Percentiles rank a stretch among this genome's conserved stretches.
These are phyloP conservation scores for Psilopogon haemacephalus DNA, from an alignment of 2,113 vertebrate genomes.

Conservation along the genomic window DNA sequence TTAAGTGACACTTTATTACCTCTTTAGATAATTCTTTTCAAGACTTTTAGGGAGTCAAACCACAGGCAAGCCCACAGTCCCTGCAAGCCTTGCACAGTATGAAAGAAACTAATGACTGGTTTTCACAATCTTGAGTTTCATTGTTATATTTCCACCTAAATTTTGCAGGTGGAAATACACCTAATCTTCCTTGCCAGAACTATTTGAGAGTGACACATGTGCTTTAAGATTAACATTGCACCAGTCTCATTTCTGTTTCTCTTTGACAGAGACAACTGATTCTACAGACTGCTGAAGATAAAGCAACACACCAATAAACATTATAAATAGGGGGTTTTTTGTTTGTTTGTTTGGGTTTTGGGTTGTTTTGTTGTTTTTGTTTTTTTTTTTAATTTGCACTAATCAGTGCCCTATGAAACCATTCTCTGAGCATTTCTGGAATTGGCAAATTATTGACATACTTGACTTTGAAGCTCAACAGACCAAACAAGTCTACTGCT, in stretches of 20 bases:
- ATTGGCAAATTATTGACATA: background rate
- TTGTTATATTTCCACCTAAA: background rate
- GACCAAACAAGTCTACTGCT: background rate
- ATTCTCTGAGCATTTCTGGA: background rate
- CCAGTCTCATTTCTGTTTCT: background rate
- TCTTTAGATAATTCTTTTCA: background rate
- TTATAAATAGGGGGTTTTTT: no score
- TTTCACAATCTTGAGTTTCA: background rate
- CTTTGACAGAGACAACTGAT: slow-evolving; percentile 66
- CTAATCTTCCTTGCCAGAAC: background rate
- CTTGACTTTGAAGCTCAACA: background rate
- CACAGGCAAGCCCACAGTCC: background rate
- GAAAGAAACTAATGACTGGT: background rate
- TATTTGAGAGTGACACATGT: rapidly evolving
- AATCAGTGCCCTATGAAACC: background rate
- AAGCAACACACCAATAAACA: slow-evolving; percentile 70
- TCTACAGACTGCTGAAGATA: slow-evolving; percentile 56
- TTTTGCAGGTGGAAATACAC: background rate
- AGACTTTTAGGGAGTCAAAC: background rate
- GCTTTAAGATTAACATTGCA: background rate
- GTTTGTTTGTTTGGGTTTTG: no score
- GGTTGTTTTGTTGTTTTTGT: no score
- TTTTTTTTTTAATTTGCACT: background rate
- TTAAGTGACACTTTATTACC: background rate
- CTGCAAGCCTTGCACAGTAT: background rate